Percentiles rank a stretch among this genome's conserved stretches.
phyloP scores from a whole-genome alignment of 1,140 invertebrate genomes.

The Lepidotrigona ventralis region DNA sequence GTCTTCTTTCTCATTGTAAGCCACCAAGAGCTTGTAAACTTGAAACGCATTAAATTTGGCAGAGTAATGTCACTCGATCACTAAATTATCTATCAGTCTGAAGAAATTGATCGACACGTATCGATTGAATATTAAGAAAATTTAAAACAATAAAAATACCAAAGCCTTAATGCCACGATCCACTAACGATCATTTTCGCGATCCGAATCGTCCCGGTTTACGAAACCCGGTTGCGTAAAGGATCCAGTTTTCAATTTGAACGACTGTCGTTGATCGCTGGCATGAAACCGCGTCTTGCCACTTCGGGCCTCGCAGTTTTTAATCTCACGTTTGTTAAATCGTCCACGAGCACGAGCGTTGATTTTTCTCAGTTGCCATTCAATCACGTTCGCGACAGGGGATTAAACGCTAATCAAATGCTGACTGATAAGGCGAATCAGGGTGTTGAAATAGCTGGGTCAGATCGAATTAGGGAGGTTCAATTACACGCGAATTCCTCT shows the following conservation, averaged over 20 bases:
- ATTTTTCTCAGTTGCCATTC: background rate
- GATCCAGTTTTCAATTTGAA: background rate
- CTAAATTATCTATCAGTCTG: too few relatives aligned
- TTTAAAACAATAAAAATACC: background rate
- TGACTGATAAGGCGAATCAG: slow-evolving; percentile 36
- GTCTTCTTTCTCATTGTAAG: background rate
- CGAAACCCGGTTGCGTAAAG: background rate
- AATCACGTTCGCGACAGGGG: slow-evolving; percentile 21
- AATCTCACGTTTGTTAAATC: background rate
- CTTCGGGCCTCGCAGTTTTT: too few relatives aligned
- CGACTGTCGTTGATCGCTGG: too few relatives aligned
- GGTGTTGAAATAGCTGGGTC: slow-evolving; percentile 17
- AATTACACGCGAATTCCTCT: slow-evolving; percentile 21
- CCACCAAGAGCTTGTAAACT: background rate
- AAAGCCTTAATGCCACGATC: background rate
- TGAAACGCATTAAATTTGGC: too few relatives aligned
- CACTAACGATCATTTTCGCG: background rate
- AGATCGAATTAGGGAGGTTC: slow-evolving; percentile 41
- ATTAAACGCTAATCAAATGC: slow-evolving; percentile 38
- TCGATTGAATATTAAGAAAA: background rate
- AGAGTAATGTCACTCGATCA: too few relatives aligned
- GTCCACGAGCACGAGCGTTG: background rate
- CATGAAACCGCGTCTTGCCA: too few relatives aligned
- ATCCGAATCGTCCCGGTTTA: background rate
- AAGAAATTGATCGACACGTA: background rate